Percentiles rank a stretch among this genome's conserved stretches.
Evolutionary conservation across 2,113 vertebrate genomes (phyloP).

Genomic region (Rhombomys opimus): DNA sequence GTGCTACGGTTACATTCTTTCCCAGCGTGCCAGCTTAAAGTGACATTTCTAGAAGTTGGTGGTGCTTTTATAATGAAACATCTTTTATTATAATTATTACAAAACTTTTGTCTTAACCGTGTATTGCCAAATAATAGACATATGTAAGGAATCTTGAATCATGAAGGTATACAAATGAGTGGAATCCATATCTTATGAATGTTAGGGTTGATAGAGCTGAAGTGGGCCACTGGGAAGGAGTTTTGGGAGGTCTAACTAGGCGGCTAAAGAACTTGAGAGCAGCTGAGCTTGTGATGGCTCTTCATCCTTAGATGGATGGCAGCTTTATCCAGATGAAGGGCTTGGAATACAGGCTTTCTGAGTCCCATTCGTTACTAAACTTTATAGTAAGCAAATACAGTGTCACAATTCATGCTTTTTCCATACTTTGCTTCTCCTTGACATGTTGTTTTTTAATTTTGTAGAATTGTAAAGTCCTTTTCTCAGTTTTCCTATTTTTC

Average conservation of each 20-base stretch:
- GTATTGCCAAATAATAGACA: constrained; percentile 50
- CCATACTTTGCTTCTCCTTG: constrained; percentile 54
- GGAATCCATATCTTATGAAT: constrained; percentile 18
- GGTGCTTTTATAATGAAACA: constrained; percentile 58
- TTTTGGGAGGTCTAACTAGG: background rate
- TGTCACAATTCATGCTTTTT: constrained; percentile 53
- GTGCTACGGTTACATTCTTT: constrained; percentile 53
- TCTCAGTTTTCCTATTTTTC: background rate
- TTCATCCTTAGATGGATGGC: background rate
- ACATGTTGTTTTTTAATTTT: constrained; percentile 61
- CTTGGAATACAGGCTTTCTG: constrained; percentile 37
- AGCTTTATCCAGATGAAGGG: background rate
- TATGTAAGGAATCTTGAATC: constrained; percentile 41
- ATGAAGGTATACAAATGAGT: constrained; percentile 17
- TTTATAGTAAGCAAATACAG: constrained; percentile 65
- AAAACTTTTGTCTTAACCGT: constrained; percentile 66
- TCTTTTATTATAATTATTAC: constrained; percentile 63
- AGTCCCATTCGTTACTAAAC: constrained; percentile 29
- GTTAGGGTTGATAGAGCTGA: constrained; percentile 43
- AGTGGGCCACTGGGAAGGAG: background rate
- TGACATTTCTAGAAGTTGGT: constrained; percentile 67
- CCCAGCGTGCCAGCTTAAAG: background rate
- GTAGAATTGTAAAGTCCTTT: constrained; percentile 27
- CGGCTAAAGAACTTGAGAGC: background rate
- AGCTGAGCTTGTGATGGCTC: background rate